Conservation (phyloP, 2,113 vertebrate genomes). For the Bothrops jararaca region DNA sequence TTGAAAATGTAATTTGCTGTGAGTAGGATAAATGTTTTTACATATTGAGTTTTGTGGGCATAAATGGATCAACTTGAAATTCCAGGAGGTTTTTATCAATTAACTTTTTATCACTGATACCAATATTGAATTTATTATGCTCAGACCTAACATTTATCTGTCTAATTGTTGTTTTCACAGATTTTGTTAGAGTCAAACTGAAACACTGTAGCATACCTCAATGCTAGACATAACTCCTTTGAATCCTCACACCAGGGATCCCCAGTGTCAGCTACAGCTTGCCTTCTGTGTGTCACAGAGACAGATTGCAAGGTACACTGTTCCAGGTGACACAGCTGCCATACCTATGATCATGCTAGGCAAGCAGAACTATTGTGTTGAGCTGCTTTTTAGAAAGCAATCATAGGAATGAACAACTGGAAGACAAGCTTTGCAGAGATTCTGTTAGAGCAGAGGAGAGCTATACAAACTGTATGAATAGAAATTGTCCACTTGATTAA, state of each 20-base stretch:
- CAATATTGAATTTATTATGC: conserved; percentile 15
- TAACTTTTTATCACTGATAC: not conserved
- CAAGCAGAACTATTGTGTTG: not conserved
- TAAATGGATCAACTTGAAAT: not conserved
- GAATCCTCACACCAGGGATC: not conserved
- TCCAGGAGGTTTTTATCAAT: not conserved
- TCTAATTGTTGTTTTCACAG: conserved; percentile 9
- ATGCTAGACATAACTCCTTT: not conserved
- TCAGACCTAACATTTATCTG: conserved; percentile 4
- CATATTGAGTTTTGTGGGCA: not conserved
- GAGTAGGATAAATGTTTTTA: not conserved
- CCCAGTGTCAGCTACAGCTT: not conserved
- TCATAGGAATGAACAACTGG: not conserved
- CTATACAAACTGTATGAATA: not conserved
- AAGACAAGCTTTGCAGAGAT: not conserved
- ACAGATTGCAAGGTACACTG: not conserved
- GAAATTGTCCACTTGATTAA: not conserved
- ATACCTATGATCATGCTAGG: not conserved
- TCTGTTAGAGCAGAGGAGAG: not conserved
- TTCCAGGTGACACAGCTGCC: not conserved
- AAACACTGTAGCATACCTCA: not conserved
- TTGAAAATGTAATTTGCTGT: conserved; percentile 14
- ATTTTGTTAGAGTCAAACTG: not conserved
- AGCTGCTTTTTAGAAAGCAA: not conserved
- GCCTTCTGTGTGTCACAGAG: not conserved